Evolutionary conservation across 2,113 vertebrate genomes (phyloP).

Genomic region (Heterotilapia buettikoferi): DNA sequence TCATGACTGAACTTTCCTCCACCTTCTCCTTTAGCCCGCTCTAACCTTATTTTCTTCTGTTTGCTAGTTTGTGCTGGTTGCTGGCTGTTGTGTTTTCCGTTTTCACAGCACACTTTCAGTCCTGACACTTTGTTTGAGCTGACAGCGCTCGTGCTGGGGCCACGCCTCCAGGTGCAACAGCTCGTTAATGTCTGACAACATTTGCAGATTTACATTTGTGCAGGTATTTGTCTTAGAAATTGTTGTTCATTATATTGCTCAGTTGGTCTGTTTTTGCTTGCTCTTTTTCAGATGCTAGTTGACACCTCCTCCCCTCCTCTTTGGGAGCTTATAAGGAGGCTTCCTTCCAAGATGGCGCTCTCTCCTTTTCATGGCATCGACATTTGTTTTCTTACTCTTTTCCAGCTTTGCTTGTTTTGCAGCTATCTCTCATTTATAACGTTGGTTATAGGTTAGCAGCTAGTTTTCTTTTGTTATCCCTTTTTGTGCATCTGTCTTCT

Average conservation of each 20-base stretch:
- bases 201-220: background rate
- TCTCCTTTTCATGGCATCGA: background rate
- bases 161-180: background rate
- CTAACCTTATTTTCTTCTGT: background rate
- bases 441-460: background rate
- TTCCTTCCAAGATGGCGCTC: background rate
- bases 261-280: background rate
- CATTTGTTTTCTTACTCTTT: background rate
- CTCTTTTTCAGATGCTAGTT: background rate
- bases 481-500: background rate
- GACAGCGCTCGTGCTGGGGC: background rate
- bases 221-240: background rate
- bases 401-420: background rate
- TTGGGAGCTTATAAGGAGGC: background rate
- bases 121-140: background rate
- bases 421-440: background rate
- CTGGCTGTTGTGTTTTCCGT: background rate
- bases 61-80: background rate
- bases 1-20: background rate
- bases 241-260: accelerated
- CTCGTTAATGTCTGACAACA: background rate
- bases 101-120: background rate
- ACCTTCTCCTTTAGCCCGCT: background rate
- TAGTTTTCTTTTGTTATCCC: background rate
- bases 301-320: background rate